These are phyloP conservation scores for Cisticola juncidis DNA, from an alignment of 2,113 vertebrate species.

Conservation along the genomic window DNA sequence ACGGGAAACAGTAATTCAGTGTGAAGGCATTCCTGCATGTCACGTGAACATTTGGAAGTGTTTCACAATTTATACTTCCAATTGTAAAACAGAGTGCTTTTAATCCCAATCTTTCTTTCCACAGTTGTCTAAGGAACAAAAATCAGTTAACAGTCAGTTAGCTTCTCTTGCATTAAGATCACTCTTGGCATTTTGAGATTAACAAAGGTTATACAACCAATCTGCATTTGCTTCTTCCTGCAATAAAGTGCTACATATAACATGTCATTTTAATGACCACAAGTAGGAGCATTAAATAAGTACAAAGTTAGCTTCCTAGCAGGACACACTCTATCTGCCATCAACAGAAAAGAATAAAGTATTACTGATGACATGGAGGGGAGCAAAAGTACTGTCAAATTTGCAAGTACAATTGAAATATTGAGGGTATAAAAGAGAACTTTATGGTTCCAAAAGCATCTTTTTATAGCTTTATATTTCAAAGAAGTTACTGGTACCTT, in stretches of 20 bases:
- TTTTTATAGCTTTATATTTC: slow-evolving; percentile 60
- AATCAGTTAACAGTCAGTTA: slow-evolving; percentile 46
- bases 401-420: slow-evolving; percentile 53
- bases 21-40: slow-evolving; percentile 38
- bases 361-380: slow-evolving; percentile 15
- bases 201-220: slow-evolving; percentile 46
- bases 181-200: slow-evolving; percentile 51
- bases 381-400: not conserved
- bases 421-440: slow-evolving; percentile 57
- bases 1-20: not conserved
- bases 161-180: slow-evolving; percentile 32
- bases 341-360: slow-evolving; percentile 63
- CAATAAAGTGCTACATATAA: slow-evolving; percentile 79
- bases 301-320: slow-evolving; percentile 73
- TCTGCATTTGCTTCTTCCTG: slow-evolving; percentile 69
- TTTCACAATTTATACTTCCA: slow-evolving; percentile 28
- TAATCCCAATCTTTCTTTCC: slow-evolving; percentile 31
- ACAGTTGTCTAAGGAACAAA: slow-evolving; percentile 54
- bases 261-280: slow-evolving; percentile 80
- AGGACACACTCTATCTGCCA: slow-evolving; percentile 53
- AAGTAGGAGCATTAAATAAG: slow-evolving; percentile 76
- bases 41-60: not conserved
- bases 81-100: slow-evolving; percentile 35
- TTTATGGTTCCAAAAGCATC: slow-evolving; percentile 66
- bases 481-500: slow-evolving; percentile 68